These are phyloP conservation scores for Mechanitis messenoides DNA, from an alignment of 2,888 invertebrate species.

Conservation along the genomic window DNA sequence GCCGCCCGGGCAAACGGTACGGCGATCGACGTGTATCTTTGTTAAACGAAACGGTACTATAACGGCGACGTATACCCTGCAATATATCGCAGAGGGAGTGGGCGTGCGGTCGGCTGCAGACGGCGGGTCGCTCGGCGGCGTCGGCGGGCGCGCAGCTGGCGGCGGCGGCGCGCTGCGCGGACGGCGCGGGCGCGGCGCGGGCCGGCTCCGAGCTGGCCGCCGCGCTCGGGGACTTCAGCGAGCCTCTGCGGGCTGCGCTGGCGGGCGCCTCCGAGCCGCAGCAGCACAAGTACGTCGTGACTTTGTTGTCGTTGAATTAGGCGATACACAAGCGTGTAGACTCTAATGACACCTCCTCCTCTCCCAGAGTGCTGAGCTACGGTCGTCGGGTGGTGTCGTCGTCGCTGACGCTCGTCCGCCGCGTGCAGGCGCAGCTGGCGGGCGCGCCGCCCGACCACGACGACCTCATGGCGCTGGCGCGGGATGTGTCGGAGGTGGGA, in stretches of 20 bases:
- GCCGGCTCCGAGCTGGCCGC: slow-evolving; percentile 89
- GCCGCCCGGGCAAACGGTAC: slow-evolving; percentile 88
- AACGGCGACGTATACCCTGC: background rate
- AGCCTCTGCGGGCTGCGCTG: slow-evolving; percentile 87
- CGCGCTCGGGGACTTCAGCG: slow-evolving; percentile 83
- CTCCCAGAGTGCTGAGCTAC: slow-evolving; percentile 77
- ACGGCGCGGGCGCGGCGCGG: slow-evolving; percentile 85
- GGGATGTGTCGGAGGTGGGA: slow-evolving; percentile 78
- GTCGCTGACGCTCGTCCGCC: slow-evolving; percentile 86
- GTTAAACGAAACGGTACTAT: background rate
- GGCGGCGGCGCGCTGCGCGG: slow-evolving; percentile 88
- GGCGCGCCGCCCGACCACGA: slow-evolving; percentile 77
- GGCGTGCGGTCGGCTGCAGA: slow-evolving; percentile 61
- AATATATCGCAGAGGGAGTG: slow-evolving; percentile 60
- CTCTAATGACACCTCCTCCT: background rate
- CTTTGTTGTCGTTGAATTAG: too few relatives aligned
- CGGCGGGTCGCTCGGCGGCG: slow-evolving; percentile 83
- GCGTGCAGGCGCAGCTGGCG: slow-evolving; percentile 85
- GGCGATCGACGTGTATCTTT: background rate
- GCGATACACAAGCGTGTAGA: background rate
- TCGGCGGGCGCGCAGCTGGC: slow-evolving; percentile 90
- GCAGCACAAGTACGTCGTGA: slow-evolving; percentile 27
- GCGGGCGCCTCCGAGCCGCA: slow-evolving; percentile 69
- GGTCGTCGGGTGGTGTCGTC: slow-evolving; percentile 89
- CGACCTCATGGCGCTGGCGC: slow-evolving; percentile 83